A percentile compares a stretch with the other conserved stretches of the same genome.
These are phyloP conservation scores for Cremastinae sp. DNA, from an alignment of 2,888 invertebrate species.

Conservation along the genomic window DNA sequence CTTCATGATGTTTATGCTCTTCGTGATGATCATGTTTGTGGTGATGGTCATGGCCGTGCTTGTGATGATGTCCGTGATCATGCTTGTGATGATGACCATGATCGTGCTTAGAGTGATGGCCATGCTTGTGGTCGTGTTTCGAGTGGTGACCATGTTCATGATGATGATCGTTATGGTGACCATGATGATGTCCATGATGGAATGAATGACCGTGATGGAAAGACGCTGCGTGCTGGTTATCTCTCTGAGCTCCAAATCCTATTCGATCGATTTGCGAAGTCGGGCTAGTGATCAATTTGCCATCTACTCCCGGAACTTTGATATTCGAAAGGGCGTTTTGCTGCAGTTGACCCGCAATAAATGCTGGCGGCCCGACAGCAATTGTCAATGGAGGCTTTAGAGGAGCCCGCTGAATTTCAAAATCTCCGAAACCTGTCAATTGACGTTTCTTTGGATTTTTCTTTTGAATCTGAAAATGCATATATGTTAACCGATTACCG, in stretches of 20 bases:
- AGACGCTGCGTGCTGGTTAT: constrained; percentile 60
- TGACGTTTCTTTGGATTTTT: constrained; percentile 70
- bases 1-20: constrained; percentile 68
- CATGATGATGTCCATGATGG: constrained; percentile 60
- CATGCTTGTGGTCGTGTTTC: constrained; percentile 65
- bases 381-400: constrained; percentile 38
- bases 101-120: constrained; percentile 71
- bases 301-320: constrained; percentile 44
- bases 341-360: constrained; percentile 40
- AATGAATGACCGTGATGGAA: constrained; percentile 53
- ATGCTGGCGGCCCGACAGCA: constrained; percentile 30
- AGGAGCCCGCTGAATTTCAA: constrained; percentile 42
- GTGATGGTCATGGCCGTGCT: constrained; percentile 66
- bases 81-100: constrained; percentile 64
- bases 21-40: constrained; percentile 68
- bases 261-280: constrained; percentile 37
- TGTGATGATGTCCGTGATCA: constrained; percentile 67
- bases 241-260: constrained; percentile 51
- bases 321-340: constrained; percentile 49
- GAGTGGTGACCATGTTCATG: constrained; percentile 62
- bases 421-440: constrained; percentile 62
- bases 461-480: constrained; percentile 48
- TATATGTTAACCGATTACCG: no score
- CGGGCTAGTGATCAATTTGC: constrained; percentile 8
- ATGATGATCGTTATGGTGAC: constrained; percentile 66